These are phyloP conservation scores for Diadegma fenestrale DNA, from an alignment of 2,888 invertebrate species.

Conservation along the genomic window DNA sequence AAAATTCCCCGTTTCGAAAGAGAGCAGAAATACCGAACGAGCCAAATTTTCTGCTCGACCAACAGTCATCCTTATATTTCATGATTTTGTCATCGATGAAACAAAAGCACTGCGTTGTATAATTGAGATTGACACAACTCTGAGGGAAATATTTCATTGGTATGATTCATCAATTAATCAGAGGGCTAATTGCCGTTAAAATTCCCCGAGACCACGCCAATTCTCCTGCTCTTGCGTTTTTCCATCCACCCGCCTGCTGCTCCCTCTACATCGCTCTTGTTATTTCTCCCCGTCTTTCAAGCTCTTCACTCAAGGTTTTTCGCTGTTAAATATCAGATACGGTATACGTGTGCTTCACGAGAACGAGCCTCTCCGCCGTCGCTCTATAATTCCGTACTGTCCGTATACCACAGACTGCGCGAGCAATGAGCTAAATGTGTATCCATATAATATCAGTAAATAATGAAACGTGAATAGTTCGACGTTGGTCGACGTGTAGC, in stretches of 20 bases:
- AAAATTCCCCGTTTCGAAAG: background rate
- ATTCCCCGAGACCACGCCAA: constrained; percentile 27
- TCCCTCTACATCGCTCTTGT: background rate
- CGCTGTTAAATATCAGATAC: constrained; percentile 35
- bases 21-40: background rate
- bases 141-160: constrained; percentile 45
- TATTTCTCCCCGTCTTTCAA: background rate
- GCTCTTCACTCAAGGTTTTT: constrained; percentile 18
- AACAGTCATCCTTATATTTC: background rate
- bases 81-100: constrained; percentile 19
- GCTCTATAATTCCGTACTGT: constrained; percentile 31
- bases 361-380: background rate
- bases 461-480: constrained; percentile 50
- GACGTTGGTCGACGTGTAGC: constrained; percentile 42
- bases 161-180: constrained; percentile 63
- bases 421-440: background rate
- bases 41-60: background rate
- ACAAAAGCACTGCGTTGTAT: background rate
- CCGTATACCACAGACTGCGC: background rate
- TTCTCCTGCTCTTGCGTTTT: constrained; percentile 1
- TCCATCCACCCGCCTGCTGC: background rate
- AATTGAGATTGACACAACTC: constrained; percentile 13
- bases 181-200: constrained; percentile 55
- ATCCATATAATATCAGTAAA: constrained; percentile 36
- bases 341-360: background rate